phyloP scores from a whole-genome alignment of 2,113 vertebrate species.

The Tragelaphus imberbis region DNA sequence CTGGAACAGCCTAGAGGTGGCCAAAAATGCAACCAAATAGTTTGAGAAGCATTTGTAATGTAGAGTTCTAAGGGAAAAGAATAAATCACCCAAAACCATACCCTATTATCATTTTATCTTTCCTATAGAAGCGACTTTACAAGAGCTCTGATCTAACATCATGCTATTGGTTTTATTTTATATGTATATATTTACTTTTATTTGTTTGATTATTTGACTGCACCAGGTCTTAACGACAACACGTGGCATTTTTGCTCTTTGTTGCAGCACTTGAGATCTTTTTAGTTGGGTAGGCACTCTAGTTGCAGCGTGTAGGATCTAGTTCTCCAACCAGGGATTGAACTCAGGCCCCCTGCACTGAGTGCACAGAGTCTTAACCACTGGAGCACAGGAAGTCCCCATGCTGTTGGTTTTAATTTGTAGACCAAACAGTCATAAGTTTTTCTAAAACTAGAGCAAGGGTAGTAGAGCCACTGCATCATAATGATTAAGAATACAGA shows the following conservation, averaged over 20 bases:
- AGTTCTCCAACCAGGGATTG: not conserved
- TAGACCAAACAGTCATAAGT: not conserved
- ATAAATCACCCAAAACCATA: not conserved
- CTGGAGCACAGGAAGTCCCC: not conserved
- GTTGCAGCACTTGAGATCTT: not conserved
- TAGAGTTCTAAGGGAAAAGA: not conserved
- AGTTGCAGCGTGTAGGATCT: not conserved
- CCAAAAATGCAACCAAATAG: not conserved
- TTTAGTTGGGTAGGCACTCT: not conserved
- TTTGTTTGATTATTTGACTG: not conserved
- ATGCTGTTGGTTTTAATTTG: not conserved
- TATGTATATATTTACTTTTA: not conserved
- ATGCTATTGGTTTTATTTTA: not conserved
- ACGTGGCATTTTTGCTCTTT: not conserved
- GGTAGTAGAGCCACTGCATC: not conserved
- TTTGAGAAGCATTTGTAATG: not conserved
- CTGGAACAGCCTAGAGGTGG: not conserved
- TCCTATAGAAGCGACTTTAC: not conserved
- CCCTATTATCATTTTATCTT: not conserved
- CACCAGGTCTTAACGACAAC: not conserved
- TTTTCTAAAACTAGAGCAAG: not conserved
- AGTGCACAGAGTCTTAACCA: not conserved
- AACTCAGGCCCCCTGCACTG: not conserved
- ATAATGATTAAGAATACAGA: not conserved
- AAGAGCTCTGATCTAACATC: not conserved